Conservation (phyloP, 2,888 invertebrate species). For the Scaptodrosophila latifasciaeformis region DNA sequence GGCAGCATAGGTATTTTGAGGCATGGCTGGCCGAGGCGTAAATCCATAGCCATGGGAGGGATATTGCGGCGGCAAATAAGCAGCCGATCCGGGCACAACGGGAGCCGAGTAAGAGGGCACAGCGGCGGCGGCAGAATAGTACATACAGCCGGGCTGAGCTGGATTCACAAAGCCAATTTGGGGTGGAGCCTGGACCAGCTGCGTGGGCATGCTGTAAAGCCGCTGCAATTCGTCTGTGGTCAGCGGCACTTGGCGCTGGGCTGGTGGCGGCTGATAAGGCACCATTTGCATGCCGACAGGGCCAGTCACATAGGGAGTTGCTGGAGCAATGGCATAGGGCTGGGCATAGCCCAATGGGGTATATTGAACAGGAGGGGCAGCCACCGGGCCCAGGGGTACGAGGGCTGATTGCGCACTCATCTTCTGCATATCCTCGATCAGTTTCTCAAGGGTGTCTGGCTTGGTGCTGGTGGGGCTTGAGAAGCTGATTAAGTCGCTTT, state of each 20-base stretch:
- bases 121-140: slow-evolving; percentile 45
- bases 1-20: slow-evolving; percentile 10
- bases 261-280: slow-evolving; percentile 58
- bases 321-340: slow-evolving; percentile 6
- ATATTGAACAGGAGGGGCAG: slow-evolving; percentile 38
- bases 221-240: slow-evolving; percentile 72
- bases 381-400: slow-evolving; percentile 58
- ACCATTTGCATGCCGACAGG: slow-evolving; percentile 66
- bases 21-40: slow-evolving; percentile 2
- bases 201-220: slow-evolving; percentile 70
- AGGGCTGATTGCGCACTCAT: slow-evolving; percentile 57
- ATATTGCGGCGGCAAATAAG: slow-evolving; percentile 56
- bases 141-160: slow-evolving; percentile 32
- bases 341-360: slow-evolving; percentile 24
- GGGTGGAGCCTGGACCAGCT: slow-evolving; percentile 48
- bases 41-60: slow-evolving; percentile 59
- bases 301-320: slow-evolving; percentile 32
- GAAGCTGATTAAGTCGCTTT: slow-evolving; percentile 83
- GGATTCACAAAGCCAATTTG: slow-evolving; percentile 16
- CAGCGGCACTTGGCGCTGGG: slow-evolving; percentile 68
- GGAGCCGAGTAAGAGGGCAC: slow-evolving; percentile 42
- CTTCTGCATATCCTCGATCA: slow-evolving; percentile 78
- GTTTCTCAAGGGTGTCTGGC: slow-evolving; percentile 77
- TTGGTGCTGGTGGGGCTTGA: slow-evolving; percentile 78
- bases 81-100: slow-evolving; percentile 56